Base-by-base conservation (phyloP, 2,888 invertebrate genomes). In the Nebria brevicollis region DNA sequence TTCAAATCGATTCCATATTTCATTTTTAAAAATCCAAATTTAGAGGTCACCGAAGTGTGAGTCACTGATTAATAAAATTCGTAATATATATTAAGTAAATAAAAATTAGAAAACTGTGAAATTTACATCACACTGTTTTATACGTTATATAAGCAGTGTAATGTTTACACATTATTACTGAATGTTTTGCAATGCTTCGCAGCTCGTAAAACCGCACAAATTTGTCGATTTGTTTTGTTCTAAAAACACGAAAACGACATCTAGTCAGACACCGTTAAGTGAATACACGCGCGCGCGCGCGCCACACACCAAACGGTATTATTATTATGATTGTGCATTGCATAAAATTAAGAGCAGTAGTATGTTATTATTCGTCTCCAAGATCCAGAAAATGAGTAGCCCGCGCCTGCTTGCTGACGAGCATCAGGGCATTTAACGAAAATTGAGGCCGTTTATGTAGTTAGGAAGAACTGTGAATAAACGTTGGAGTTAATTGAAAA, bases 401-500 rank as follows among this genome's bases (percentile, higher is more conserved):
- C 54, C 54, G 54, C 11, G 54, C 54, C 54, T 6, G 54, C 10
- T 11, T 11, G 11, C 54, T 70, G 70, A 80, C 70, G 43, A 34
- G 34, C 34, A 34, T 34, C 34, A 34, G 7, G 64, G 70, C 68
- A 75, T 80, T 80, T 80, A 80, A 72, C 70, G 41, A 77, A 81
- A 81, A 81, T 77, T 81, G 66, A 66, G 66, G 66, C 25, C 81
- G 66, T 76, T 81, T 81, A 77, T 77, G 77, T 72, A 66, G 81
- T 81, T 81, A 81, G 81, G 77, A 81, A 81, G 81, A 81, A 81
- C 77, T 43, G 81, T 81, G 81, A 81, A 81, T 72, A 81, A 76
- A 75, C 80, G 42, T 15, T 20, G 42, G n/a, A 65, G 77, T 54
- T 77, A 81, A 81, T 81, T 81, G 81, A 81, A 81, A 77, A 76